Evolutionary conservation across 2,888 invertebrate genomes (phyloP), one percentile per base, ranked within the genome.

Genomic region (Gerris lacustris): DNA sequence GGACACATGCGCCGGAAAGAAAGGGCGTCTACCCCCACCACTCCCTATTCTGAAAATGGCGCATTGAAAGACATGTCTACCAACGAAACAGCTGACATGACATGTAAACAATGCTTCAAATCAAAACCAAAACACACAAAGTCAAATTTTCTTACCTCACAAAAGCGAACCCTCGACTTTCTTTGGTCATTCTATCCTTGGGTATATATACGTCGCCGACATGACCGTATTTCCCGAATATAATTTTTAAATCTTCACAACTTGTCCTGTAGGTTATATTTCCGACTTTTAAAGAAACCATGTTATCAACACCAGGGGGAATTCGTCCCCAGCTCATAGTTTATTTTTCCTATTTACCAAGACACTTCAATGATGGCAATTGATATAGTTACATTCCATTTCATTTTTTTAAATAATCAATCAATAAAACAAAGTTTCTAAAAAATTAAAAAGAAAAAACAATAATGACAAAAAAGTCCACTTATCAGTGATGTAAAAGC

Each of bases 141-240:
- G 55, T 55, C 1, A 55, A 11, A 11, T 11, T 11, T 55, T 11
- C 67, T 71, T 68, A 77, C 77, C 77, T 77, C 55, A 77, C 77
- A 70, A 77, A 77, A 44, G 76, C 77, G 72, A 77, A 77, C 45
- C 77, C 77, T 71, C 77, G 71, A 72, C 76, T 77, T 67, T 77
- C 75, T 62, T 75, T 76, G 17, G 76, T 76, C 73, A 76, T 76
- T 72, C 76, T 76, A 72, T 77, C 77, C 71, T 76, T 77, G 7
- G 77, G 77, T 70, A 77, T 77, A 75, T 77, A 77, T 69, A 77
- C 77, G 73, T 77, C 77, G 66, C 77, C 77, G 66, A 77, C 76
- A 66, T 73, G 71, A 64, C 77, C 77, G 70, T 74, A 77, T 74
- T 76, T 76, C 18, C 76, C 74, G 66, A 77, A 77, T 69, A 77